Base-by-base conservation (phyloP, 2,797 vertebrate species). In the Eulemur rubriventer region DNA sequence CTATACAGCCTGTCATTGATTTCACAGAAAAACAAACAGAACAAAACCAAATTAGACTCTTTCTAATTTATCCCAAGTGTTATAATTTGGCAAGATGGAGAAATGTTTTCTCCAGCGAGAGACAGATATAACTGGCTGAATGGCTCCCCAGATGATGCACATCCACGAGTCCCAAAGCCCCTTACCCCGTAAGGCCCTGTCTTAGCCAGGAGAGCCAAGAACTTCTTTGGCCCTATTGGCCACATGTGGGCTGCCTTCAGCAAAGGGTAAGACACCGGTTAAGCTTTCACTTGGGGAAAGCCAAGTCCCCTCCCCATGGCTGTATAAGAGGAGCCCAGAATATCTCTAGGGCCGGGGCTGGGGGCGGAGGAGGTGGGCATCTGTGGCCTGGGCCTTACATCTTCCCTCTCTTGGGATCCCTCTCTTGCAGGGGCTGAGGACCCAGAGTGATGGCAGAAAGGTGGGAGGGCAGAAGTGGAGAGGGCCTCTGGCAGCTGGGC, bases 31-130 rank as follows among this genome's bases (percentile, higher is more conserved):
- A 88, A 52, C 38, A 61, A 46, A 33, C 41, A 83, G 89, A 80
- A 30, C 22, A 30, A 73, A 91, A 48, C 43, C 57, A 2, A 83
- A 46, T n/a, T 33, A 9, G 59, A 81, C 22, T 22, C 13, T 83
- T 95, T 70, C 83, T 88, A 70, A 87, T 59, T 83, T 63, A 52
- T 43, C 28, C 63, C 38, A 67, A 78, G 73, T 50, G 80, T 87
- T 57, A 79, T 7, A 7, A 48, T 89, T 78, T 81, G 91, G 72
- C 76, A 69, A 88, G 41, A 43, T 17, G 22, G 35, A 28, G 52
- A 57, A 55, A 59, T 7, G 48, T 85, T 78, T 84, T 81, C 26
- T 80, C 0, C 20, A 22, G 57, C 17, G 20, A 22, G 48, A 33
- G 26, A 8, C 4, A 33, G 65, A 87, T 28, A 26, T 65, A 46